A percentile compares a stretch with the other conserved stretches of the same genome.
phyloP scores from a whole-genome alignment of 2,797 vertebrate genomes.

The Gymnoscopelus braueri region DNA sequence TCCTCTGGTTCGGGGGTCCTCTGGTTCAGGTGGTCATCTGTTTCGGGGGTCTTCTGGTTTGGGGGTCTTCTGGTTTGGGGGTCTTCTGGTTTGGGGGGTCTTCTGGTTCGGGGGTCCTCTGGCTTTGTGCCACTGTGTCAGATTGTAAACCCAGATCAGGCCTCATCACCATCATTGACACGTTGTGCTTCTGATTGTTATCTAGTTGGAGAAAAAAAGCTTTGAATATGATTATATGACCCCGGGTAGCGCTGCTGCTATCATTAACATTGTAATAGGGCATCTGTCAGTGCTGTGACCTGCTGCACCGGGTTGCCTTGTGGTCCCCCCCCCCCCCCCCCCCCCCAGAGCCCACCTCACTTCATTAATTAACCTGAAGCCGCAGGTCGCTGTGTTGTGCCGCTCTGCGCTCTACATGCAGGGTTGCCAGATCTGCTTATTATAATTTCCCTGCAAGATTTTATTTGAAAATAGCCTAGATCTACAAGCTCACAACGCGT shows the following conservation, averaged over 20 bases:
- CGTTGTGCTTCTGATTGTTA: constrained; percentile 70
- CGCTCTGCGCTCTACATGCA: not conserved
- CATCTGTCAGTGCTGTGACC: constrained; percentile 84
- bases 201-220: constrained; percentile 67
- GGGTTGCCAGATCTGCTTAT: too few species aligned
- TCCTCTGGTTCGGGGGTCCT: constrained; percentile 31
- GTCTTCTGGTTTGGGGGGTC: not conserved
- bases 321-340: constrained; percentile 18
- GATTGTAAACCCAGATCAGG: constrained; percentile 36
- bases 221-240: constrained; percentile 83
- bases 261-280: constrained; percentile 86
- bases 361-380: constrained; percentile 84
- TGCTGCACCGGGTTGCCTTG: constrained; percentile 63
- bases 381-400: constrained; percentile 39
- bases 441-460: too few species aligned
- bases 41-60: constrained; percentile 2
- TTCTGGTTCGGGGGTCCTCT: constrained; percentile 32
- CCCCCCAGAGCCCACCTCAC: constrained; percentile 60
- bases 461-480: too few species aligned
- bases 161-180: constrained; percentile 58
- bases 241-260: constrained; percentile 59
- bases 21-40: not conserved
- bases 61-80: constrained; percentile 31
- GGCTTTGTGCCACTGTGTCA: constrained; percentile 63
- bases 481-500: too few species aligned